A percentile compares a stretch with the other conserved stretches of the same genome.
Conservation (phyloP, 2,888 invertebrate species). For the Melanargia galathea region DNA sequence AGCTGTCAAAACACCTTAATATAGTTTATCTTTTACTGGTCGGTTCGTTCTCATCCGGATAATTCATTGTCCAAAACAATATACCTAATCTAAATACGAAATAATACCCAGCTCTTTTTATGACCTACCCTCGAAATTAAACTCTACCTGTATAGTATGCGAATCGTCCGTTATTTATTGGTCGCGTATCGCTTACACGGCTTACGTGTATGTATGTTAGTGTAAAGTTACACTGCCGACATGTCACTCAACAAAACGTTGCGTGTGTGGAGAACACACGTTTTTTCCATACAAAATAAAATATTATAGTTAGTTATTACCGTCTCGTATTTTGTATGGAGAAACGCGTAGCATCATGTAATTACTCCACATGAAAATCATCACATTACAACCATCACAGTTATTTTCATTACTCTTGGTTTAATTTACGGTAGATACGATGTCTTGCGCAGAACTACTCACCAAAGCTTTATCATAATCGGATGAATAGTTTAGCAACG, state of each 20-base stretch:
- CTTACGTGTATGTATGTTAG: constrained; percentile 20
- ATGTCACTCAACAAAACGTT: neutral
- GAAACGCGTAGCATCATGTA: too few relatives aligned
- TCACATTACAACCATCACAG: too few relatives aligned
- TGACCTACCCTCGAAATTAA: constrained; percentile 29
- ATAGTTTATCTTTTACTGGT: constrained; percentile 18
- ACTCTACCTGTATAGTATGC: constrained; percentile 25
- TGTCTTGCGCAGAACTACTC: too few relatives aligned
- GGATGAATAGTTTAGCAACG: too few relatives aligned
- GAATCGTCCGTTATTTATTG: constrained; percentile 32
- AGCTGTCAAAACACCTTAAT: neutral
- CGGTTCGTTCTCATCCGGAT: constrained; percentile 4
- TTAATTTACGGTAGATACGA: too few relatives aligned
- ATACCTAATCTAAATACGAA: constrained; percentile 22
- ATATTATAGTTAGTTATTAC: too few relatives aligned
- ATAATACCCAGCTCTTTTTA: constrained; percentile 26
- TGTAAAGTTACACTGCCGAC: neutral
- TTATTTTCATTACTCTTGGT: too few relatives aligned
- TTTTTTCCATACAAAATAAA: neutral
- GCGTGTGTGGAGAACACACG: neutral
- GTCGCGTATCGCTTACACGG: constrained; percentile 10
- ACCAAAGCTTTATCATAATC: too few relatives aligned
- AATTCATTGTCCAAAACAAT: constrained; percentile 27
- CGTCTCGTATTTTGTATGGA: too few relatives aligned
- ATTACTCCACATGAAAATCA: too few relatives aligned